These are phyloP conservation scores for Plagiodera versicolora DNA, from an alignment of 2,888 invertebrate genomes.

Conservation along the genomic window DNA sequence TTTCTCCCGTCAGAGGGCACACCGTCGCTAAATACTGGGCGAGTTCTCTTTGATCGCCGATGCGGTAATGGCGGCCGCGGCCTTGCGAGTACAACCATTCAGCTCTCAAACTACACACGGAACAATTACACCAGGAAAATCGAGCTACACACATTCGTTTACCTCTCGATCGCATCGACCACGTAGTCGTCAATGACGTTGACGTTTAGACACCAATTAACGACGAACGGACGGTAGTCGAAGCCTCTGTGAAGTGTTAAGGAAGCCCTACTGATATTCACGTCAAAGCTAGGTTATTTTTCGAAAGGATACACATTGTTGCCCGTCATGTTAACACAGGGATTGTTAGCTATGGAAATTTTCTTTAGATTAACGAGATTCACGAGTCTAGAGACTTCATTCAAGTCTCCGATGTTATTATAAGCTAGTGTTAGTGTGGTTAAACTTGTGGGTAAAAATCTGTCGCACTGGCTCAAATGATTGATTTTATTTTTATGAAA, in stretches of 20 bases:
- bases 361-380: conserved; percentile 76
- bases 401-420: conserved; percentile 82
- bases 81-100: conserved; percentile 97
- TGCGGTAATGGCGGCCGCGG: conserved; percentile 82
- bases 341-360: conserved; percentile 84
- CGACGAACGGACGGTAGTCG: conserved; percentile 88
- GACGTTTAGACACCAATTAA: conserved; percentile 91
- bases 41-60: conserved; percentile 81
- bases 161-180: conserved; percentile 91
- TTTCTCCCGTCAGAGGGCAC: conserved; percentile 82
- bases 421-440: conserved; percentile 76
- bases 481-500: conserved; percentile 85
- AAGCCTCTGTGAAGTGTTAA: conserved; percentile 67
- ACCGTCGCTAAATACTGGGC: conserved; percentile 81
- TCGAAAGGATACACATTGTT: conserved; percentile 82
- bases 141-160: conserved; percentile 19
- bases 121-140: too few species aligned
- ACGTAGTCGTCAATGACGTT: conserved; percentile 86
- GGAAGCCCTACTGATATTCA: too few species aligned
- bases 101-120: conserved; percentile 84
- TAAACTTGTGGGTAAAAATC: conserved; percentile 76
- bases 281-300: too few species aligned
- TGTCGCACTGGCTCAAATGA: conserved; percentile 79
- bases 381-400: conserved; percentile 80
- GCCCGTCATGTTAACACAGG: conserved; percentile 79